These are phyloP conservation scores for Antitype chi DNA, from an alignment of 2,888 invertebrate genomes.

Conservation along the genomic window DNA sequence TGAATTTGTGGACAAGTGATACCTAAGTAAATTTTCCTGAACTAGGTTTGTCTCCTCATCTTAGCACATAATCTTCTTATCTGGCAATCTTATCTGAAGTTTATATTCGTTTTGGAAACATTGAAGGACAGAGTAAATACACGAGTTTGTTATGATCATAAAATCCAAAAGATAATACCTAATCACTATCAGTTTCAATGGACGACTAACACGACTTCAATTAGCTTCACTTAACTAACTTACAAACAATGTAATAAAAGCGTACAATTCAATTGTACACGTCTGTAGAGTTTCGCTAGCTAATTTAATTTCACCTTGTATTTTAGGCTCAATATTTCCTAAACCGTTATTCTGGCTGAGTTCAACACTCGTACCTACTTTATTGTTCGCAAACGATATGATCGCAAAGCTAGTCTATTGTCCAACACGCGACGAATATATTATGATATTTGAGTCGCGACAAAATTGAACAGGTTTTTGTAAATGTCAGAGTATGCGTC, in stretches of 20 bases:
- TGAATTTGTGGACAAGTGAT: not conserved
- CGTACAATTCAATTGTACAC: no score
- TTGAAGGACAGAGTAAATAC: not conserved
- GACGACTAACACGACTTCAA: no score
- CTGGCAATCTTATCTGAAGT: constrained; percentile 19
- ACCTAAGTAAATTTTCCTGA: not conserved
- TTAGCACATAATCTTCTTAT: not conserved
- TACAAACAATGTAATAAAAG: no score
- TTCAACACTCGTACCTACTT: constrained; percentile 29
- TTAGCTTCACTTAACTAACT: no score
- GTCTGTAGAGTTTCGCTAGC: no score
- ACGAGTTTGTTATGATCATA: not conserved
- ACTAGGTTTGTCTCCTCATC: constrained; percentile 16
- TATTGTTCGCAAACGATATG: constrained; percentile 13
- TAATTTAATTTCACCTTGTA: no score
- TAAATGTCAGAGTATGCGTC: constrained; percentile 55
- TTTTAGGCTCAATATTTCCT: constrained; percentile 2
- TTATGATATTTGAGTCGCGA: constrained; percentile 40
- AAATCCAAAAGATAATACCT: not conserved
- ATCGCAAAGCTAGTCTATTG: constrained; percentile 36
- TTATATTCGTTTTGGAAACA: constrained; percentile 3
- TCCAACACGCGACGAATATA: constrained; percentile 45
- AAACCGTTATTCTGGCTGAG: not conserved
- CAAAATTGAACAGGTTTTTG: constrained; percentile 51
- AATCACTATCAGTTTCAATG: not conserved